phyloP scores from a whole-genome alignment of 2,888 invertebrate genomes.

The Nomada fabriciana region DNA sequence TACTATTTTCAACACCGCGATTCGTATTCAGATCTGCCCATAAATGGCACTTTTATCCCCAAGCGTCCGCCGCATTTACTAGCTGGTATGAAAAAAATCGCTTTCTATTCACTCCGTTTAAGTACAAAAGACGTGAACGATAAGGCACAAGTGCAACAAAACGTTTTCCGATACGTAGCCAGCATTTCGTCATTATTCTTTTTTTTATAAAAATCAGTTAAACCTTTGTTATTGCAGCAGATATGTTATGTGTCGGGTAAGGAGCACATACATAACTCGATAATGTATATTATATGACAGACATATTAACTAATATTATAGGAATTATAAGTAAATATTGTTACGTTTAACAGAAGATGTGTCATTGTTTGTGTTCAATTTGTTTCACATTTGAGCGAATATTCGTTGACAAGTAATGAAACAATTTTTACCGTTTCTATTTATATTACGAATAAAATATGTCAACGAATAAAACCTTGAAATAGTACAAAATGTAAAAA shows the following conservation, averaged over 20 bases:
- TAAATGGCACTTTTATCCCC: constrained; percentile 36
- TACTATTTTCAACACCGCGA: constrained; percentile 26
- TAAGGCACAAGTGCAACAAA: constrained; percentile 5
- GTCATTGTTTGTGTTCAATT: no score
- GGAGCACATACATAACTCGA: no score
- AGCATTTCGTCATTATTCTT: background rate
- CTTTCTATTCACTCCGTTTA: constrained; percentile 5
- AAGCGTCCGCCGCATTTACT: constrained; percentile 22
- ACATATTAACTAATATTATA: no score
- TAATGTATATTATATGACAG: no score
- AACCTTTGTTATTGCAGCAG: background rate
- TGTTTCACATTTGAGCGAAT: background rate
- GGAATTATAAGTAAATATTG: no score
- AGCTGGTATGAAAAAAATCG: constrained; percentile 17
- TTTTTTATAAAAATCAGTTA: background rate
- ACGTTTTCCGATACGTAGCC: background rate
- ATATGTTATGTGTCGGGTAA: no score
- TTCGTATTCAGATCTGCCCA: constrained; percentile 8
- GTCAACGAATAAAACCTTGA: no score
- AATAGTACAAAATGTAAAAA: no score
- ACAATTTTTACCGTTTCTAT: background rate
- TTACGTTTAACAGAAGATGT: no score
- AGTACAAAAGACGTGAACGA: background rate
- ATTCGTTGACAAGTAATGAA: background rate
- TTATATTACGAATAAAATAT: background rate